Evolutionary conservation across 2,113 vertebrate species (phyloP).

Genomic region (Dasyornis broadbenti): DNA sequence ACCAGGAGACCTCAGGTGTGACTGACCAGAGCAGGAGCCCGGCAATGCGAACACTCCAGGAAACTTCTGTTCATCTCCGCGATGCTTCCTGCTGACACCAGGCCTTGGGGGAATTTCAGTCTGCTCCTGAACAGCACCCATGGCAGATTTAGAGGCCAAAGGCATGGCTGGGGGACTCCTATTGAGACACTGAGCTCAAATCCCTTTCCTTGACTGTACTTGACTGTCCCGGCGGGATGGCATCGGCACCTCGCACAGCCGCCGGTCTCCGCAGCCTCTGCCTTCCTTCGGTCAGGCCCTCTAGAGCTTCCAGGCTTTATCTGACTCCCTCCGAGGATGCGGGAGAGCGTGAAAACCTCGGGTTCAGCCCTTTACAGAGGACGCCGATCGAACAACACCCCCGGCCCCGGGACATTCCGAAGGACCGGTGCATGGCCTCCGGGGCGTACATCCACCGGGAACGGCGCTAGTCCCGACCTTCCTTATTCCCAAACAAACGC

Average conservation of each 20-base stretch:
- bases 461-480: background rate
- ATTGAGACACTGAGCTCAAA: rapidly evolving
- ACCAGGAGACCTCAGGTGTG: no score
- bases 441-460: no score
- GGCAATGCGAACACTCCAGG: background rate
- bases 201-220: rapidly evolving
- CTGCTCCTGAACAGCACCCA: background rate
- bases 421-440: background rate
- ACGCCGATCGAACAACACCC: rapidly evolving
- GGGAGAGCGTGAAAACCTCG: rapidly evolving
- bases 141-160: background rate
- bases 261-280: background rate
- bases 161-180: background rate
- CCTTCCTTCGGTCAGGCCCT: background rate
- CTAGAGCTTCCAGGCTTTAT: background rate
- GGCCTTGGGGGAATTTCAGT: background rate
- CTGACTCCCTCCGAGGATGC: rapidly evolving
- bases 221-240: rapidly evolving
- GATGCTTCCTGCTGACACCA: background rate
- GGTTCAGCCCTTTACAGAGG: rapidly evolving
- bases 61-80: background rate
- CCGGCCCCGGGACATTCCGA: background rate
- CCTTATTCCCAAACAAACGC: background rate
- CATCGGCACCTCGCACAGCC: background rate
- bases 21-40: rapidly evolving